Conservation (phyloP, 2,113 vertebrate genomes). For the Dunckerocampus dactyliophorus region DNA sequence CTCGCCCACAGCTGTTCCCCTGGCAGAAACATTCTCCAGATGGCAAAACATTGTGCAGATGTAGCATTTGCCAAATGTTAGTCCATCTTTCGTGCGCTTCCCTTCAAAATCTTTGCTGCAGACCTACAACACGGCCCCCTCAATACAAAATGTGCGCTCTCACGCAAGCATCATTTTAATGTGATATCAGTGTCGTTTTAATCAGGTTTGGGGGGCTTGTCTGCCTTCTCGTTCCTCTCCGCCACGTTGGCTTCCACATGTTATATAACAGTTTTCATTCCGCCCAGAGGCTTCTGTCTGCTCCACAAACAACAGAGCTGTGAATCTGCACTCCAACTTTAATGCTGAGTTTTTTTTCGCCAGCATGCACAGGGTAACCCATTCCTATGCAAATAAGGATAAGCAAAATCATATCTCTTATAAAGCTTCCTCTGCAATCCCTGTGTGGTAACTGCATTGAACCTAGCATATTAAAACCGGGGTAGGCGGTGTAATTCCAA, state of each 20-base stretch:
- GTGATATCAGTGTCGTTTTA: constrained; percentile 21
- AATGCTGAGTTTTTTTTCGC: constrained; percentile 21
- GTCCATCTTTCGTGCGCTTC: too few species aligned
- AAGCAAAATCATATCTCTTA: constrained; percentile 4
- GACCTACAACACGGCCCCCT: constrained; percentile 1
- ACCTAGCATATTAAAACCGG: not conserved
- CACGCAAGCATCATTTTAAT: constrained; percentile 21
- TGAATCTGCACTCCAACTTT: constrained; percentile 28
- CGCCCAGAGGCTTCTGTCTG: constrained; percentile 16
- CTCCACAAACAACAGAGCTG: constrained; percentile 31
- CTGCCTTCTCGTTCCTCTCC: constrained; percentile 10
- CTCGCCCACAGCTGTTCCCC: not conserved
- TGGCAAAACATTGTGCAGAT: constrained; percentile 27
- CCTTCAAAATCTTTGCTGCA: not conserved
- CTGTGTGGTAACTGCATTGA: not conserved
- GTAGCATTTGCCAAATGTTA: constrained; percentile 18
- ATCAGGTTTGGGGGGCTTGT: constrained; percentile 35
- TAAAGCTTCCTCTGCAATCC: not conserved
- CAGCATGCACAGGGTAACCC: constrained; percentile 5
- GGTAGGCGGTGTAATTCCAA: too few species aligned
- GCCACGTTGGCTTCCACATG: constrained; percentile 14
- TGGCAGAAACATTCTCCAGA: not conserved
- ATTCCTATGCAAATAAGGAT: constrained; percentile 29
- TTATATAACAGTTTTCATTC: constrained; percentile 45
- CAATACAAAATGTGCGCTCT: constrained; percentile 36